These are phyloP conservation scores for Teleogryllus oceanicus DNA, from an alignment of 2,888 invertebrate species.

Conservation along the genomic window DNA sequence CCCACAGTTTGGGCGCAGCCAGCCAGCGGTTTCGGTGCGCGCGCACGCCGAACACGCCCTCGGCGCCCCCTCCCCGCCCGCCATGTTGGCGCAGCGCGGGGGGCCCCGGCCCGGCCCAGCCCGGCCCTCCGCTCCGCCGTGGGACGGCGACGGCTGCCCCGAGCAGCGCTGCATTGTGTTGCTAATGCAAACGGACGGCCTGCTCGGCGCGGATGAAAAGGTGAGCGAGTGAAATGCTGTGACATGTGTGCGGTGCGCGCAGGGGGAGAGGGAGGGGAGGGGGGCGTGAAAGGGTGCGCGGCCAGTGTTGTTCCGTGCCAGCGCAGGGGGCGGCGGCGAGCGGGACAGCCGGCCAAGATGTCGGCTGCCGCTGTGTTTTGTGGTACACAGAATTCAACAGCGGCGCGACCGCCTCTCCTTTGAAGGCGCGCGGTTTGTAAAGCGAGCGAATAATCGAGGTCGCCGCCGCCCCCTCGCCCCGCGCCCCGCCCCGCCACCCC, in stretches of 20 bases:
- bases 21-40: not conserved
- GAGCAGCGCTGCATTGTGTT: slow-evolving; percentile 18
- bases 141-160: not conserved
- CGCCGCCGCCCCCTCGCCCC: not conserved
- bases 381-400: not conserved
- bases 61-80: slow-evolving; percentile 6
- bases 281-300: not conserved
- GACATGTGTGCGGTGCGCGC: no score
- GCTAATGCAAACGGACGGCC: slow-evolving; percentile 12
- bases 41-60: not conserved
- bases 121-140: not conserved
- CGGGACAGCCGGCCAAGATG: not conserved
- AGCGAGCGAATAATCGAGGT: not conserved
- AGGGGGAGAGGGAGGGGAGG: not conserved
- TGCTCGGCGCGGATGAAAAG: not conserved
- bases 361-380: not conserved
- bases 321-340: not conserved
- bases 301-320: not conserved
- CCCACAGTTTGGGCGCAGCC: slow-evolving; percentile 23
- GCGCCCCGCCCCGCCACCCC: not conserved
- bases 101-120: not conserved
- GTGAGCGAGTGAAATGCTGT: not conserved
- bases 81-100: slow-evolving; percentile 5
- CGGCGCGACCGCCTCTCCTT: not conserved
- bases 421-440: not conserved